phyloP scores from a whole-genome alignment of 2,113 vertebrate genomes.

The Narcine bancroftii region DNA sequence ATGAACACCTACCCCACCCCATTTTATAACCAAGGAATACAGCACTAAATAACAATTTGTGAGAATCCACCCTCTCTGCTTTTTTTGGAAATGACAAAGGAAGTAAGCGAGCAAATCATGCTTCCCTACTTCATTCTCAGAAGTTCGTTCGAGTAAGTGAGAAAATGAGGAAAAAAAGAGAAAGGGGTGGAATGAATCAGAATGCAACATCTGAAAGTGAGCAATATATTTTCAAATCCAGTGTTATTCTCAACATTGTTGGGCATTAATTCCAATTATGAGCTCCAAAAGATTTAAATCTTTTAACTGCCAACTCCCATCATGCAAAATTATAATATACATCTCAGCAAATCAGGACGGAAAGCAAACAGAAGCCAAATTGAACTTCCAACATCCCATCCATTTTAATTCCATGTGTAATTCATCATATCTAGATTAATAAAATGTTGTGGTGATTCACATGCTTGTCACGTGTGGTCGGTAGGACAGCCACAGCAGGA shows the following conservation, averaged over 20 bases:
- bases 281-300: neutral
- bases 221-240: neutral
- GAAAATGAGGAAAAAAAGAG: neutral
- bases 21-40: neutral
- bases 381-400: conserved; percentile 10
- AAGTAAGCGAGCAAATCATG: neutral
- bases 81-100: neutral
- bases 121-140: neutral
- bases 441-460: too few relatives aligned
- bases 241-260: neutral
- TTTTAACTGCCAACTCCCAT: neutral
- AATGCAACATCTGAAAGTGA: neutral
- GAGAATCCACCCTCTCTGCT: neutral
- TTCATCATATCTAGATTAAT: neutral
- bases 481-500: too few relatives aligned
- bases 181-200: neutral
- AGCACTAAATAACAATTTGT: neutral
- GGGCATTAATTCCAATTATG: neutral
- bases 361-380: neutral
- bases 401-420: neutral
- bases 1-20: too few relatives aligned
- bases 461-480: too few relatives aligned
- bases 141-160: neutral
- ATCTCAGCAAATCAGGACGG: neutral
- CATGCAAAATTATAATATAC: neutral